phyloP scores from a whole-genome alignment of 2,888 invertebrate genomes.

The Subacronicta megacephala region DNA sequence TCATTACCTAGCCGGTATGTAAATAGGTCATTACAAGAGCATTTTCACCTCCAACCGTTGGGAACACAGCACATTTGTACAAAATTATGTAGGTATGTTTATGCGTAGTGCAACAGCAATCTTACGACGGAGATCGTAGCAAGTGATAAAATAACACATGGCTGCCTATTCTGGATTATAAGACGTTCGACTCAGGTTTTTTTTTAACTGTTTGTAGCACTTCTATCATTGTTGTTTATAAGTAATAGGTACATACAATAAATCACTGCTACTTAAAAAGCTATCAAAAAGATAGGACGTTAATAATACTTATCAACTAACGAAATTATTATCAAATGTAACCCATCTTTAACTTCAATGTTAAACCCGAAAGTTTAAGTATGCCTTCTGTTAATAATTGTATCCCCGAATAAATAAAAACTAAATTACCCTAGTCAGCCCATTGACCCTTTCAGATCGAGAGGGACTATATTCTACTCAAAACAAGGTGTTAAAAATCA shows the following conservation, averaged over 20 bases:
- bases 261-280: no score
- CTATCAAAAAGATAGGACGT: no score
- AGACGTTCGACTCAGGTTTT: constrained; percentile 16
- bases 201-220: constrained; percentile 15
- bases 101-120: constrained; percentile 27
- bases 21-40: constrained; percentile 60
- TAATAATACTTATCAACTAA: no score
- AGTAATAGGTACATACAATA: not conserved
- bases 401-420: not conserved
- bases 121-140: constrained; percentile 33
- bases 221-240: not conserved
- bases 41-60: constrained; percentile 58
- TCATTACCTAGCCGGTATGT: constrained; percentile 53
- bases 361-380: not conserved
- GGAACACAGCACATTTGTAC: constrained; percentile 42
- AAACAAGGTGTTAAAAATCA: no score
- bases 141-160: constrained; percentile 28
- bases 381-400: not conserved
- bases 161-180: constrained; percentile 32
- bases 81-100: constrained; percentile 35
- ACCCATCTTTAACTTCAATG: not conserved
- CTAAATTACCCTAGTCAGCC: no score
- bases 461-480: no score
- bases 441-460: no score
- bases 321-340: no score